phyloP scores from a whole-genome alignment of 2,888 invertebrate species.

The Cataglyphis rosenhaueri region DNA sequence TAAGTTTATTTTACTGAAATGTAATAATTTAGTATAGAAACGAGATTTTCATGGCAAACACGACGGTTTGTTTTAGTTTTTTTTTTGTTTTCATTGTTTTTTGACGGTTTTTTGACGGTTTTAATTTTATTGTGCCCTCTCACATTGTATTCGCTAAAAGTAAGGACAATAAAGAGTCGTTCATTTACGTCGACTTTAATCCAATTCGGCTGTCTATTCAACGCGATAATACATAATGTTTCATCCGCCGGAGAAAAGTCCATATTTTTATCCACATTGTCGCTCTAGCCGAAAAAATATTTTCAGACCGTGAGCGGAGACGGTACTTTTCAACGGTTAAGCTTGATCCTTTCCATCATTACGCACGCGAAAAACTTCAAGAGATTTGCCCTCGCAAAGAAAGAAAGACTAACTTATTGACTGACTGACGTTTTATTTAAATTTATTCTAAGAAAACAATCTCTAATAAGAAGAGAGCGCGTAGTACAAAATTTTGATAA shows the following conservation, averaged over 20 bases:
- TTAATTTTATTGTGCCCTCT: not conserved
- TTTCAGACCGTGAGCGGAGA: not conserved
- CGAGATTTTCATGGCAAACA: not conserved
- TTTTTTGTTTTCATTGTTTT: no score
- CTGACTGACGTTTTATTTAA: not conserved
- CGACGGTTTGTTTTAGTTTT: not conserved
- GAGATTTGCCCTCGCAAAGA: not conserved
- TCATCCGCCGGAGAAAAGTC: constrained; percentile 25
- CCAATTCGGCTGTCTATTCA: not conserved
- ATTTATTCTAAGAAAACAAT: not conserved
- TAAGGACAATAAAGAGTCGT: not conserved
- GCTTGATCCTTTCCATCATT: constrained; percentile 19
- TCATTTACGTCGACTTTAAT: constrained; percentile 25
- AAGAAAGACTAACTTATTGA: not conserved
- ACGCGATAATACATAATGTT: constrained; percentile 26
- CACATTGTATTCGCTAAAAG: not conserved
- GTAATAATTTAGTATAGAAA: no score
- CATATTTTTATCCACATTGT: not conserved
- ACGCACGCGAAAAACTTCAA: constrained; percentile 30
- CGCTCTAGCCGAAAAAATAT: constrained; percentile 28
- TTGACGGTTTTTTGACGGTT: no score
- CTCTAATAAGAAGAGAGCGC: not conserved
- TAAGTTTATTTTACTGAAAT: not conserved
- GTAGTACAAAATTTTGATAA: not conserved
- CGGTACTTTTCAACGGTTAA: not conserved